Percentiles rank a stretch among this genome's conserved stretches.
Evolutionary conservation across 2,888 invertebrate genomes (phyloP).

Genomic region (Cremastinae sp.): DNA sequence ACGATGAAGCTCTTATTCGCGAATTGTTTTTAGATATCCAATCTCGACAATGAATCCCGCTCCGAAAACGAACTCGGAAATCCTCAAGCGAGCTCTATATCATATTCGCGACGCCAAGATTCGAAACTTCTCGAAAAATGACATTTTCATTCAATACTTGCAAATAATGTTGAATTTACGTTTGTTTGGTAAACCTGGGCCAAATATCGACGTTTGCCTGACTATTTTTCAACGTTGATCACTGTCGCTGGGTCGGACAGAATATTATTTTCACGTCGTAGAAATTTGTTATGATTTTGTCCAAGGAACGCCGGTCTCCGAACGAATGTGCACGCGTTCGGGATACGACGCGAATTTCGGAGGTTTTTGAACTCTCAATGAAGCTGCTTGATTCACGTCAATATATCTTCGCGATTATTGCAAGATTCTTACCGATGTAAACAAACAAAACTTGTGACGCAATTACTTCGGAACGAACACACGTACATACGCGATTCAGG

Average conservation of each 20-base stretch:
- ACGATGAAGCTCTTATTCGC: neutral
- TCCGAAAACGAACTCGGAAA: neutral
- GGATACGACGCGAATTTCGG: slow-evolving; percentile 2
- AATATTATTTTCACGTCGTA: neutral
- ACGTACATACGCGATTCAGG: slow-evolving; percentile 16
- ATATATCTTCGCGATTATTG: slow-evolving; percentile 15
- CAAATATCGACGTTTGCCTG: neutral
- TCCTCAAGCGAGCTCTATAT: neutral
- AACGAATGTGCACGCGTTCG: neutral
- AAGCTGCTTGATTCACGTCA: neutral
- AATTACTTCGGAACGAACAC: slow-evolving; percentile 45
- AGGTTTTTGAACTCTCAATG: slow-evolving; percentile 11
- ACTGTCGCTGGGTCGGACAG: no score
- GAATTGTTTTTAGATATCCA: slow-evolving; percentile 1
- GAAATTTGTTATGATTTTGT: slow-evolving; percentile 11
- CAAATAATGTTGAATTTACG: no score
- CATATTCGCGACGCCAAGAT: slow-evolving; percentile 7
- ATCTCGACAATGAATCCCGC: neutral
- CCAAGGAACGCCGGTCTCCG: slow-evolving; percentile 15
- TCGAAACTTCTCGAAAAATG: slow-evolving; percentile 33
- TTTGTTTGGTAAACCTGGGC: no score
- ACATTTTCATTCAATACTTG: no score
- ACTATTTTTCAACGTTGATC: no score
- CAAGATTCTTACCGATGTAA: slow-evolving; percentile 53
- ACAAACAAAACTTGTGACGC: slow-evolving; percentile 63